Evolutionary conservation across 2,797 vertebrate species (phyloP).

Genomic region (Galago senegalensis): DNA sequence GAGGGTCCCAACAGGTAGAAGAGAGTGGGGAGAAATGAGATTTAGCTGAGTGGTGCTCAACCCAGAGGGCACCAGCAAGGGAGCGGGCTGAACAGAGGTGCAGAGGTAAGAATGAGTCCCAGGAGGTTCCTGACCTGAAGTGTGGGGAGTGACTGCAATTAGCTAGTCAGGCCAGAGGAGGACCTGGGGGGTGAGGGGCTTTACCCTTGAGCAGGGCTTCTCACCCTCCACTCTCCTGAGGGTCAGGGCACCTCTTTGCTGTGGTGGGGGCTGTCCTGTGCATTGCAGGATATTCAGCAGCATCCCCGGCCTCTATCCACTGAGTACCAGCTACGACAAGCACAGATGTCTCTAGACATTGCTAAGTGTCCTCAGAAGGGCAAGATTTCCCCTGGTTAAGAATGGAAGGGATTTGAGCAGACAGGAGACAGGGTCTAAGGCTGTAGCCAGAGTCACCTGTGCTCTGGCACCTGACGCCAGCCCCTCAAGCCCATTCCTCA

Average conservation of each 20-base stretch:
- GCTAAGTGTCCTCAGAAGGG: neutral
- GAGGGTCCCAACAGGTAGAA: neutral
- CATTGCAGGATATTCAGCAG: neutral
- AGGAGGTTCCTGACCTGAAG: neutral
- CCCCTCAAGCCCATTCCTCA: neutral
- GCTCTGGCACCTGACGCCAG: neutral
- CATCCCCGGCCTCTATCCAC: neutral
- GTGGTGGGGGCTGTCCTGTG: neutral
- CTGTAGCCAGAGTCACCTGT: neutral
- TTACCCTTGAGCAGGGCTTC: neutral
- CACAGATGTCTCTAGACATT: neutral
- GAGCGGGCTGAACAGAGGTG: neutral
- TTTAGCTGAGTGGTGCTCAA: neutral
- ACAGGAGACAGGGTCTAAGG: neutral
- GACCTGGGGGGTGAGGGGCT: neutral
- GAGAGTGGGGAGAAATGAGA: neutral
- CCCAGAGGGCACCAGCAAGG: rapidly evolving
- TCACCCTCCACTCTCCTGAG: neutral
- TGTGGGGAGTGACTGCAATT: rapidly evolving
- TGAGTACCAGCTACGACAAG: neutral
- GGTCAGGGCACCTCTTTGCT: neutral
- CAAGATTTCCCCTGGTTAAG: neutral
- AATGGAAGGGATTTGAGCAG: neutral
- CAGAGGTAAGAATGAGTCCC: neutral
- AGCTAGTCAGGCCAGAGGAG: neutral